A percentile compares a stretch with the other conserved stretches of the same genome.
Conservation (phyloP, 2,797 vertebrate genomes). For the Centroberyx gerrardi region DNA sequence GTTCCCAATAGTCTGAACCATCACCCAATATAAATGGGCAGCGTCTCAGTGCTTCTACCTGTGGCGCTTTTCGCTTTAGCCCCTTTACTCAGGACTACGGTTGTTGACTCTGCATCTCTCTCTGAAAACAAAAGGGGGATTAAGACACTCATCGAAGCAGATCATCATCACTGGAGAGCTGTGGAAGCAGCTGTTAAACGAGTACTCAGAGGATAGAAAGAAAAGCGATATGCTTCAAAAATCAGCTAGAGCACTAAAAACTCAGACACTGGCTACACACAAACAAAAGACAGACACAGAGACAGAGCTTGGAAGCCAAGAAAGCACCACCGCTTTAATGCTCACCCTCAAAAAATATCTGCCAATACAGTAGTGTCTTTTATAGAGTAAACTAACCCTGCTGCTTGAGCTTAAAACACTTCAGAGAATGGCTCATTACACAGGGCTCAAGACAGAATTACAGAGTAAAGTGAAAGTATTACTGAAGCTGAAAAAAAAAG, state of each 20-base stretch:
- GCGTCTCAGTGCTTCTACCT: slow-evolving; percentile 79
- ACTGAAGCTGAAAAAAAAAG: neutral
- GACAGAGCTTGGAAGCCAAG: slow-evolving; percentile 28
- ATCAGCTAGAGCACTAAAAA: slow-evolving; percentile 33
- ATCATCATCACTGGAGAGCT: slow-evolving; percentile 44
- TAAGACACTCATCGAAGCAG: slow-evolving; percentile 63
- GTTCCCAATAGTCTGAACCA: slow-evolving; percentile 40
- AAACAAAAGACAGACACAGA: slow-evolving; percentile 35
- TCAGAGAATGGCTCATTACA: neutral
- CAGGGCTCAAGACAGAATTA: neutral
- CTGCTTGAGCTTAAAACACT: neutral
- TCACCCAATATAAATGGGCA: slow-evolving; percentile 48
- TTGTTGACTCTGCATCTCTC: slow-evolving; percentile 59
- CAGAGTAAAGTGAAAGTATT: neutral
- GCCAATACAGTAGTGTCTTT: neutral
- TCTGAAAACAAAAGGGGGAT: slow-evolving; percentile 84
- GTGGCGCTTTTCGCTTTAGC: slow-evolving; percentile 72
- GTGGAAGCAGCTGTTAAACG: slow-evolving; percentile 37
- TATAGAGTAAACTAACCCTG: neutral
- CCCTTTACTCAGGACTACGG: slow-evolving; percentile 74
- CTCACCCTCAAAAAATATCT: neutral
- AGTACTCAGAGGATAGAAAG: neutral
- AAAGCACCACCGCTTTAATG: slow-evolving; percentile 2
- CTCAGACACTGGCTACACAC: slow-evolving; percentile 35
- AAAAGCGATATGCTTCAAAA: neutral